Evolutionary conservation across 2,888 invertebrate species (phyloP), one percentile per base, ranked within the genome.

Genomic region (Stratiomys singularior): DNA sequence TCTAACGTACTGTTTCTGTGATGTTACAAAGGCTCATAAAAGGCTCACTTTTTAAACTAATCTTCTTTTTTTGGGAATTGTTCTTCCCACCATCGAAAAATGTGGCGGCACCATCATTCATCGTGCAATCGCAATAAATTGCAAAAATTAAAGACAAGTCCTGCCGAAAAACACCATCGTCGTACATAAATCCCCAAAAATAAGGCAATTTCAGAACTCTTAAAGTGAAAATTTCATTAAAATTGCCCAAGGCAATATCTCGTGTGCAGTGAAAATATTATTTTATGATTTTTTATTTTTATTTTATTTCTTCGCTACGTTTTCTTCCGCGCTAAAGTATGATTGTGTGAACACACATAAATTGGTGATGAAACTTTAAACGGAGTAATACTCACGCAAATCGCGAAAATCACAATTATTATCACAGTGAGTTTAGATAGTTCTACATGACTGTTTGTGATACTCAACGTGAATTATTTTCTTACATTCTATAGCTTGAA

Each of bases 151-250:
- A n/a, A n/a, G n/a, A n/a, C n/a, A n/a, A n/a, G 37, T 37, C 9
- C 9, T 37, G n/a, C n/a, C n/a, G 37, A 37, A 37, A 37, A 37
- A 37, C 37, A 37, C 37, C 3, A 37, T 13, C 7, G 15, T 52
- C 13, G 52, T 4, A 18, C 15, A 52, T 52, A 52, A 18, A 52
- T 52, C 52, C 15, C 15, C 18, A 18, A 15, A 52, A 25, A 60
- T 60, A 4, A 60, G 9, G 15, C 60, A 60, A 23, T 60, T 23
- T 23, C 60, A 18, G n/a, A 7, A 18, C 18, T 11, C 60, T 60
- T 60, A 60, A 60, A 4, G 25, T 60, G 21, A 60, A 60, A 60
- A 60, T 60, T 60, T 60, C 5, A 60, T 60, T 60, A 7, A 13
- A 52, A 13, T 9, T 18, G 15, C 52, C 37, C 37, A 5, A 37